Percentiles rank a stretch among this genome's conserved stretches.
phyloP scores from a whole-genome alignment of 2,113 vertebrate genomes.

The Amphiprion ocellaris region DNA sequence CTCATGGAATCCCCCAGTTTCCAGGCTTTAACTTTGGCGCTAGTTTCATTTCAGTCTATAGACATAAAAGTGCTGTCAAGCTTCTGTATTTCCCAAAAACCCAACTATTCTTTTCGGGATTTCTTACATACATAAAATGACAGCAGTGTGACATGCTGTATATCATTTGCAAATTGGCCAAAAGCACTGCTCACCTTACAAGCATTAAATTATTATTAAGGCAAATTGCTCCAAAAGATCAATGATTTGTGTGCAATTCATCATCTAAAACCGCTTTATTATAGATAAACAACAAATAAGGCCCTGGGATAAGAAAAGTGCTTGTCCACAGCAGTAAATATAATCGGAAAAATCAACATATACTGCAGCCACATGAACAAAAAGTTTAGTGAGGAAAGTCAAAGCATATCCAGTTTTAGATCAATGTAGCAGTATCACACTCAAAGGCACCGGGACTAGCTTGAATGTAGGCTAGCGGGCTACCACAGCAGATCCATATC shows the following conservation, averaged over 20 bases:
- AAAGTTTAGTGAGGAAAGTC: conserved; percentile 37
- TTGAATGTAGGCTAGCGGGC: conserved; percentile 29
- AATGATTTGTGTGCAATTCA: neutral
- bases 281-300: neutral
- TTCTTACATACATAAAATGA: neutral
- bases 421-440: conserved; percentile 23
- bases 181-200: neutral
- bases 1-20: neutral
- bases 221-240: neutral
- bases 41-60: too few species aligned
- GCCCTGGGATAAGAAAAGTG: neutral
- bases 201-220: neutral
- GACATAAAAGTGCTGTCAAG: neutral
- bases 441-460: conserved; percentile 12
- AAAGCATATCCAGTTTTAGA: conserved; percentile 31
- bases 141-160: neutral
- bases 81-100: neutral
- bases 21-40: neutral
- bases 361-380: conserved; percentile 8
- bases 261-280: neutral
- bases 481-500: conserved; percentile 29
- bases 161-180: conserved; percentile 6
- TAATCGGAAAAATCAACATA: conserved; percentile 7
- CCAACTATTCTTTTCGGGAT: neutral
- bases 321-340: neutral